Evolutionary conservation across 2,888 invertebrate genomes (phyloP).

Genomic region (Hydrotaea cyrtoneurina): DNA sequence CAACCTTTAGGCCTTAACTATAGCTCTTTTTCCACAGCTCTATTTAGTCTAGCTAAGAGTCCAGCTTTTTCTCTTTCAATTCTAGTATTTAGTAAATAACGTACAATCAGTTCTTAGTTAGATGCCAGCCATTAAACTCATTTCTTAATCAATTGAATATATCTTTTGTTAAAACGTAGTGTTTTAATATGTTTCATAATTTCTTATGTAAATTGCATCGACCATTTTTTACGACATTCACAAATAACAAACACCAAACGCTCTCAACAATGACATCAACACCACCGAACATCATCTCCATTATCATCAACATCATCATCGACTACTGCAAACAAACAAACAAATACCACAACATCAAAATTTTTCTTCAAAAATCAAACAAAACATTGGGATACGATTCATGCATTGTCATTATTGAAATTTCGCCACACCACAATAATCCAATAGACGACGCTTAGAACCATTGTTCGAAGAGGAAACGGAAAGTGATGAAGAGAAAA

Average conservation of each 20-base stretch:
- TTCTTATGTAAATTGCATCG: constrained; percentile 19
- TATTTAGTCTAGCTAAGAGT: not conserved
- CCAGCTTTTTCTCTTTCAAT: not conserved
- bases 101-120: not conserved
- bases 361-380: constrained; percentile 3
- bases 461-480: constrained; percentile 92
- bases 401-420: not conserved
- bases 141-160: not conserved
- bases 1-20: not conserved
- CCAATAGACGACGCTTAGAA: constrained; percentile 86
- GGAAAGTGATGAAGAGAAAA: constrained; percentile 83
- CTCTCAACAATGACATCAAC: constrained; percentile 29
- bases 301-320: not conserved
- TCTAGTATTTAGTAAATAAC: not conserved
- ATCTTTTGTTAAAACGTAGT: not conserved
- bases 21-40: not conserved
- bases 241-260: not conserved
- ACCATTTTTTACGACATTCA: not conserved
- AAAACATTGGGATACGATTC: not conserved
- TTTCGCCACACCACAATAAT: not conserved
- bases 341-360: constrained; percentile 36
- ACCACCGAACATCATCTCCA: constrained; percentile 43
- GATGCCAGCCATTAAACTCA: not conserved
- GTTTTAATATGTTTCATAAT: constrained; percentile 22
- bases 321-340: not conserved